Base-by-base conservation (phyloP, 2,797 vertebrate genomes). In the Oreochromis grahami region DNA sequence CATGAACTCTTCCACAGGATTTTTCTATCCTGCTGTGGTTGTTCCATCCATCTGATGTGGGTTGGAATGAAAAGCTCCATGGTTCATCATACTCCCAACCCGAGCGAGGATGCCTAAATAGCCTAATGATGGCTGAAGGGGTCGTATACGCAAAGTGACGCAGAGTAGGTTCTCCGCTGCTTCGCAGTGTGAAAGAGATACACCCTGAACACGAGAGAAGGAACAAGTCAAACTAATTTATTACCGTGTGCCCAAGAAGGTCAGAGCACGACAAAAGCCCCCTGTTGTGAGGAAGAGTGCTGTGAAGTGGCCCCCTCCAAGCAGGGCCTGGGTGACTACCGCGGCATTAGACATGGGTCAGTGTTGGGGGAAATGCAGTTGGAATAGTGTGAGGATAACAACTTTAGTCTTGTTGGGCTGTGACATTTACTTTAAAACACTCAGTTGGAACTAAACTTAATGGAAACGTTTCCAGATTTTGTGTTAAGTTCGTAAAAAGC, bases 171-270 rank as follows among this genome's bases (percentile, higher is more conserved):
- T 82, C 65, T 74, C 55, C 78, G 17, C 21, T 24, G 7, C 38
- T 70, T 43, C 3, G 13, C 77, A 86, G 43, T 80, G 86, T 85
- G 86, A 91, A 90, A 86, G 87, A 84, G 87, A 88, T 84, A 85
- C 88, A 50, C 89, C 93, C 86, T 63, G 87, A 94, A 94, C 90
- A 91, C 72, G 50, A 88, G 89, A 94, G 87, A 90, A 93, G 90
- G 92, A 93, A 94, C 94, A 91, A 95, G 95, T 95, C 94, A 90
- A 93, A 94, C 92, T 89, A 91, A 96, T 96, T 93, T 96, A 96
- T 95, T 92, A 90, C 88, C 87, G 77, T 84, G 86, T 56, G 90
- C 90, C 87, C 90, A 60, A 83, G 91, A 93, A 94, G 95, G 95
- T 95, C 94, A 92, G 86, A 85, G 92, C 77, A 32, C 92, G 90